Evolutionary conservation across 2,113 vertebrate genomes (phyloP).

Genomic region (Chloebia gouldiae): DNA sequence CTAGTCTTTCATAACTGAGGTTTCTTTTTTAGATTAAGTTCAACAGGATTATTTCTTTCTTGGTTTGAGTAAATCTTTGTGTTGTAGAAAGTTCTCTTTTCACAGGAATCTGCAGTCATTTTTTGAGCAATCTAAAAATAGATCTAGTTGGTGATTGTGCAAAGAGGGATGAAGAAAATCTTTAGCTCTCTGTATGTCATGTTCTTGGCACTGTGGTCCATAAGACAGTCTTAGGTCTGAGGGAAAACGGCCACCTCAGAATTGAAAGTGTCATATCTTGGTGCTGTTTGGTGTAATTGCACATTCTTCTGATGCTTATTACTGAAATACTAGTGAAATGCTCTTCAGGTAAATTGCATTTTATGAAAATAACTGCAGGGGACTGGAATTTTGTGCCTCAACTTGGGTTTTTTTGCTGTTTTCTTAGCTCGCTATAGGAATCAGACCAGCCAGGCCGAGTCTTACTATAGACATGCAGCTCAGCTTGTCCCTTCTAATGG

Average conservation of each 20-base stretch:
- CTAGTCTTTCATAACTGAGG: background rate
- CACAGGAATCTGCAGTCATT: background rate
- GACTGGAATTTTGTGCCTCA: background rate
- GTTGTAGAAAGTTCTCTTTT: background rate
- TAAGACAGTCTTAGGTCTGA: background rate
- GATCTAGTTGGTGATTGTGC: background rate
- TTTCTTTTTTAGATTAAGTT: background rate
- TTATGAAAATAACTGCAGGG: background rate
- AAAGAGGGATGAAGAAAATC: background rate
- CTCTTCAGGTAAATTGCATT: background rate
- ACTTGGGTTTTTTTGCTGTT: background rate
- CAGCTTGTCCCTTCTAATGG: conserved; percentile 99
- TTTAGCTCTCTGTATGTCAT: background rate
- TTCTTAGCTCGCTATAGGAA: conserved; percentile 94
- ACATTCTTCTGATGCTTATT: conserved; percentile 43
- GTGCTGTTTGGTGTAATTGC: background rate
- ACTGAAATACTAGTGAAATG: conserved; percentile 18
- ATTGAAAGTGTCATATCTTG: background rate
- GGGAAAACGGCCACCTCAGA: background rate
- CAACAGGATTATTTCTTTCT: background rate
- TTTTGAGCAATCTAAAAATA: background rate
- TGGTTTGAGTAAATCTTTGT: background rate
- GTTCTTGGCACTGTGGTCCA: background rate
- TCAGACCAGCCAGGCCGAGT: conserved; percentile 99
- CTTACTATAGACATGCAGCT: conserved; percentile 97